These are phyloP conservation scores for Bos javanicus DNA, from an alignment of 2,113 vertebrate genomes.

Conservation along the genomic window DNA sequence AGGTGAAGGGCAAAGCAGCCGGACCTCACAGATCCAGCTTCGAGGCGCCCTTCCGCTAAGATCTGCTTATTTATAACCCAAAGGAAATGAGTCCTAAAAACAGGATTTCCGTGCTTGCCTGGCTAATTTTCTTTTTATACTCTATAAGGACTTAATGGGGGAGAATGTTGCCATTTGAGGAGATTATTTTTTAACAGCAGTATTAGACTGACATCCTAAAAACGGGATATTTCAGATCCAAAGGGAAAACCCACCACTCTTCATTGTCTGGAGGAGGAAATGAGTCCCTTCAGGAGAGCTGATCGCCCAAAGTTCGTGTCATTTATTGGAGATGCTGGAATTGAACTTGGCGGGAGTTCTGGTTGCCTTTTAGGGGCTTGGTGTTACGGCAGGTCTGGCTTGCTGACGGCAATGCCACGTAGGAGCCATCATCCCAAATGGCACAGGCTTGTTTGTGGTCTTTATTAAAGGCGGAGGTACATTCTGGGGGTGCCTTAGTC, in stretches of 20 bases:
- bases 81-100: slow-evolving; percentile 70
- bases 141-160: neutral
- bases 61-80: slow-evolving; percentile 42
- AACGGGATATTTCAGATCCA: neutral
- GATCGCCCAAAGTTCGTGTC: neutral
- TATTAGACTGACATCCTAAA: neutral
- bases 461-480: neutral
- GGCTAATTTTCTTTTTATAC: neutral
- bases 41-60: neutral
- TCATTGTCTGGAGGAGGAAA: neutral
- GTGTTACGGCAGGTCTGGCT: rapidly evolving
- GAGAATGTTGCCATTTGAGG: neutral
- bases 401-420: rapidly evolving
- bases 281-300: neutral
- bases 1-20: slow-evolving; percentile 46
- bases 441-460: neutral
- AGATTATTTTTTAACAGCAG: neutral
- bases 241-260: neutral
- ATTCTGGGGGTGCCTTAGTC: neutral
- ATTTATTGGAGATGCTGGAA: neutral
- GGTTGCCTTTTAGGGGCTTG: neutral
- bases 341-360: neutral
- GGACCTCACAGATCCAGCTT: slow-evolving; percentile 8
- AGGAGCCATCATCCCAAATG: neutral
- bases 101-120: slow-evolving; percentile 9